These are phyloP conservation scores for Philereme transversata DNA, from an alignment of 2,888 invertebrate genomes.

Conservation along the genomic window DNA sequence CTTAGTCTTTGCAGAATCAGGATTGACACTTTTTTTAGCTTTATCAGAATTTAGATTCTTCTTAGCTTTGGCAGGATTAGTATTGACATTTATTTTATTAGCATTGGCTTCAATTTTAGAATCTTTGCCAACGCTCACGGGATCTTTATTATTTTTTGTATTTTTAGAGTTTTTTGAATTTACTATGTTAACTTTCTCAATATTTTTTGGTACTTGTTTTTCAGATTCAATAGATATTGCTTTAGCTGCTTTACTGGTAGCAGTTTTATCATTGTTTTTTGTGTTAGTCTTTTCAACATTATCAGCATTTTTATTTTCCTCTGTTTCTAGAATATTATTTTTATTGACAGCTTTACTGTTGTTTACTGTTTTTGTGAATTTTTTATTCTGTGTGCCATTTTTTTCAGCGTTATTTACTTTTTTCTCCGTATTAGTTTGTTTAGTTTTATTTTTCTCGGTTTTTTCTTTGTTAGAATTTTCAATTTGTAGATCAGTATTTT, in stretches of 20 bases:
- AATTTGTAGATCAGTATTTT: background rate
- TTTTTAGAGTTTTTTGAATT: conserved; percentile 24
- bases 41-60: background rate
- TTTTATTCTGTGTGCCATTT: background rate
- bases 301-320: background rate
- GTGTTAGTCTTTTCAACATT: background rate
- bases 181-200: conserved; percentile 20
- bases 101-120: background rate
- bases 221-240: background rate
- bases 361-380: conserved; percentile 5
- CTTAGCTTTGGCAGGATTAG: background rate
- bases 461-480: background rate
- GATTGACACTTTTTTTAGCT: conserved; percentile 7
- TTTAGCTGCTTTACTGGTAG: conserved; percentile 1
- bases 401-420: conserved; percentile 3
- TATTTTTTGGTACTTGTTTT: conserved; percentile 13
- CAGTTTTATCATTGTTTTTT: conserved; percentile 6
- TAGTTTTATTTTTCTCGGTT: background rate
- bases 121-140: background rate
- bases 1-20: background rate
- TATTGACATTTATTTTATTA: background rate
- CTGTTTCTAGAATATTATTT: background rate
- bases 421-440: background rate
- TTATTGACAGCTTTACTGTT: background rate
- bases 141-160: conserved; percentile 15